A percentile compares a stretch with the other conserved stretches of the same genome.
Evolutionary conservation across 2,797 vertebrate genomes (phyloP).

Genomic region (Emys orbicularis): DNA sequence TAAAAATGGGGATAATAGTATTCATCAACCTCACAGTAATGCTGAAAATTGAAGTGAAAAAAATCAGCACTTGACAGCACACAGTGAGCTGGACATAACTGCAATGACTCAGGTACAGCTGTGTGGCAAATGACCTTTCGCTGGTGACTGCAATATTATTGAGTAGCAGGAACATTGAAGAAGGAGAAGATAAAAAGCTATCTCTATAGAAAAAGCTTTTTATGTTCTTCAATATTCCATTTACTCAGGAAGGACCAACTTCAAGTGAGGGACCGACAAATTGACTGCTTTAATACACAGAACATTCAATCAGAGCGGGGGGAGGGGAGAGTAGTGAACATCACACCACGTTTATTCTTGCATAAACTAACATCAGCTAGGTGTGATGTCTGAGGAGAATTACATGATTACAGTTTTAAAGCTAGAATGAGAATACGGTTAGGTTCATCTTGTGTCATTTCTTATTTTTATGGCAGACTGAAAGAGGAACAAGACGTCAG

Average conservation of each 20-base stretch:
- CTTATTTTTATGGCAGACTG: constrained; percentile 28
- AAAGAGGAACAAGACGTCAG: constrained; percentile 41
- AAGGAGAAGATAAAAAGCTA: neutral
- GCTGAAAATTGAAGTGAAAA: neutral
- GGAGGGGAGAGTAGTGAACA: constrained; percentile 13
- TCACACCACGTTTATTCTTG: constrained; percentile 46
- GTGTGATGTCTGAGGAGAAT: constrained; percentile 51
- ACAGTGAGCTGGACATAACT: neutral
- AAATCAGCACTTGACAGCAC: constrained; percentile 6
- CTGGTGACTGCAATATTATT: neutral
- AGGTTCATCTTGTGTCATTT: constrained; percentile 21
- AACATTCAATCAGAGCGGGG: constrained; percentile 25
- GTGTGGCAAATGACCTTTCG: constrained; percentile 22
- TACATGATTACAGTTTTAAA: constrained; percentile 58
- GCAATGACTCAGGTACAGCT: constrained; percentile 1
- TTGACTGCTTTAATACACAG: constrained; percentile 37
- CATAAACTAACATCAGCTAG: neutral
- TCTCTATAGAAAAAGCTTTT: neutral
- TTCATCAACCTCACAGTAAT: neutral
- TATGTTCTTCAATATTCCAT: neutral
- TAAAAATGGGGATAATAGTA: neutral
- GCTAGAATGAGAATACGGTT: constrained; percentile 30
- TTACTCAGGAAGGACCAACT: constrained; percentile 30
- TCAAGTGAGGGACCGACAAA: constrained; percentile 16
- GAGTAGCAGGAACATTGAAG: neutral